Percentiles rank a stretch among this genome's conserved stretches.
These are phyloP conservation scores for Hirtodrosophila trivittata DNA, from an alignment of 2,888 invertebrate genomes.

Conservation along the genomic window DNA sequence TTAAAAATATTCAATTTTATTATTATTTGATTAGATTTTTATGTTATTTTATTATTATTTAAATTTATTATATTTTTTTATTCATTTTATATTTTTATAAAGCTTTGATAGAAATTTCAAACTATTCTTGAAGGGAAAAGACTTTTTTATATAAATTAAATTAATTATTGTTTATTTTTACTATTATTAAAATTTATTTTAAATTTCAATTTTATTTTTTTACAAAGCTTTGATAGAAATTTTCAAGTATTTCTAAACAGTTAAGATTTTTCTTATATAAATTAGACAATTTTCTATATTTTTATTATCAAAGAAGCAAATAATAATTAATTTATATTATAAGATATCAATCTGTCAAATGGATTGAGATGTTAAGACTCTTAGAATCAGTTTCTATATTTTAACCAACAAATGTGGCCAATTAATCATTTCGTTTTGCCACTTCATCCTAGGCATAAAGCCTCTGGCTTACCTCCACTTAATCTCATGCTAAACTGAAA, in stretches of 20 bases:
- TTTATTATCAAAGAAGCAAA: no score
- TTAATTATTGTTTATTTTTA: no score
- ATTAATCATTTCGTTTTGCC: conserved; percentile 35
- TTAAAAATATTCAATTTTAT: neutral
- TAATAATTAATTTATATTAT: no score
- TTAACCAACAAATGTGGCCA: conserved; percentile 34
- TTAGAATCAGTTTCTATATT: conserved; percentile 15
- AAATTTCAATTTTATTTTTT: neutral
- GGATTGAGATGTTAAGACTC: conserved; percentile 20
- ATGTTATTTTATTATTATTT: conserved; percentile 2
- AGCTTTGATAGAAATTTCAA: neutral
- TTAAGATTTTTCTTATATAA: no score
- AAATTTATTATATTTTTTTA: neutral
- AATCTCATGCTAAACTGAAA: conserved; percentile 29
- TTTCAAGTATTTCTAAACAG: no score
- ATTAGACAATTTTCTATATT: no score
- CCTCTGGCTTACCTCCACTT: conserved; percentile 1
- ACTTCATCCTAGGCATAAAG: conserved; percentile 8
- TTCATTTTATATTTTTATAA: neutral
- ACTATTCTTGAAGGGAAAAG: no score
- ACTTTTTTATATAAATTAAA: no score
- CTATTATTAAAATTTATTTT: neutral
- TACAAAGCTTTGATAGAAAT: no score
- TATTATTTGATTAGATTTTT: neutral
- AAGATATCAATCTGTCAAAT: conserved; percentile 7